Base-by-base conservation (phyloP, 2,888 invertebrate genomes). In the Chorisops tibialis region DNA sequence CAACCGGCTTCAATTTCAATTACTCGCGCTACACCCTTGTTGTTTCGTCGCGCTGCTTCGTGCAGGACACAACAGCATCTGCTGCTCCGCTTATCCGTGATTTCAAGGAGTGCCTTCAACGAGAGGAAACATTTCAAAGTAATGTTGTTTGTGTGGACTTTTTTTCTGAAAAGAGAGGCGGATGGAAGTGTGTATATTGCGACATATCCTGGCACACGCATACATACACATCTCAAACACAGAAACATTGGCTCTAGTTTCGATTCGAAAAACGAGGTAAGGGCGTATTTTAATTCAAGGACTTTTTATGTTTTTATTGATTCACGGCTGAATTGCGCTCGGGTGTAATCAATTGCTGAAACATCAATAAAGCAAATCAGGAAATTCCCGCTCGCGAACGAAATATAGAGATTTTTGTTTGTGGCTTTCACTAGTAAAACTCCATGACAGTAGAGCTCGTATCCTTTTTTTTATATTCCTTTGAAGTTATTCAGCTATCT, bases 271-370 rank as follows among this genome's bases (percentile, higher is more conserved):
- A n/a, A 59, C 37, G 49, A 39, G 59, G 59, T 51, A 54, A 52
- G 48, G 47, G 52, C 51, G 52, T 52, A 59, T 45, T 56, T 63
- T 61, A 54, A 63, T 63, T 61, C 61, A 54, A 60, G 63, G 45
- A 49, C 50, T 50, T 56, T 61, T 60, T 22, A 43, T 61, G 49
- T 60, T 48, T 56, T 52, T 52, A 61, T 60, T 63, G 61, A 54
- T 63, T 63, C 51, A 56, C 63, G 61, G 51, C 63, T 61, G 63
- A 60, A 63, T 60, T 61, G 56, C 56, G 50, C 58, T 56, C 49
- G 61, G 61, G 21, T 56, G 63, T 63, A 63, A 63, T 63, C 63
- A 63, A 63, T 63, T 63, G 63, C 56, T 63, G 59, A 63, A 63
- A 63, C 60, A 60, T 60, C 63, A 63, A 63, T 63, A 63, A 63